These are phyloP conservation scores for Drymonia ruficornis DNA, from an alignment of 2,888 invertebrate genomes.

Conservation along the genomic window DNA sequence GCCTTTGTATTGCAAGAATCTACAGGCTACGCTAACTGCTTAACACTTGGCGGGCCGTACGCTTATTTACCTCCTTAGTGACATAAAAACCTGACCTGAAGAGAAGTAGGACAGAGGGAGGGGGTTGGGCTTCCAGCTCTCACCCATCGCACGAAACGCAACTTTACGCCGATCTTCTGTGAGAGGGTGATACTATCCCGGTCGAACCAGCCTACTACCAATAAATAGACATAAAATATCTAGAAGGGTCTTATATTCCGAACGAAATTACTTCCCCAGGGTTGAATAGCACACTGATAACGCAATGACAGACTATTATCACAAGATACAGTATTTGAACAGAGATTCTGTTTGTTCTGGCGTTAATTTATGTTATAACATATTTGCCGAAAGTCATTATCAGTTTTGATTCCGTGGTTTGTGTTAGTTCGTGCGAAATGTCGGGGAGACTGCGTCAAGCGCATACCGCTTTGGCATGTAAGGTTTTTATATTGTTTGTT, in stretches of 20 bases:
- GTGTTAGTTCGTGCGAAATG: not conserved
- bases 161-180: too few species aligned
- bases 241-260: not conserved
- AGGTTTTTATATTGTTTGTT: slow-evolving; percentile 14
- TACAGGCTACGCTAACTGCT: too few species aligned
- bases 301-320: slow-evolving; percentile 22
- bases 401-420: not conserved
- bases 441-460: slow-evolving; percentile 17
- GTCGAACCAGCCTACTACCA: too few species aligned
- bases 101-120: too few species aligned
- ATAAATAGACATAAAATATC: too few species aligned
- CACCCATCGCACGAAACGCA: too few species aligned
- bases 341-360: slow-evolving; percentile 14
- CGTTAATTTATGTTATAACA: slow-evolving; percentile 32
- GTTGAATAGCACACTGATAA: slow-evolving; percentile 4
- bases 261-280: not conserved
- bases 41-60: too few species aligned
- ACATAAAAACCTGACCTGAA: too few species aligned
- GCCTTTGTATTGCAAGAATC: too few species aligned
- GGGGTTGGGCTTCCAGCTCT: too few species aligned
- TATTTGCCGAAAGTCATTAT: slow-evolving; percentile 30
- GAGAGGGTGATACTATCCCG: too few species aligned
- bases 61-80: too few species aligned
- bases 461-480: slow-evolving; percentile 38
- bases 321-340: slow-evolving; percentile 25